These are phyloP conservation scores for Notarius quadriscutis DNA, from an alignment of 2,113 vertebrate species.

Conservation along the genomic window DNA sequence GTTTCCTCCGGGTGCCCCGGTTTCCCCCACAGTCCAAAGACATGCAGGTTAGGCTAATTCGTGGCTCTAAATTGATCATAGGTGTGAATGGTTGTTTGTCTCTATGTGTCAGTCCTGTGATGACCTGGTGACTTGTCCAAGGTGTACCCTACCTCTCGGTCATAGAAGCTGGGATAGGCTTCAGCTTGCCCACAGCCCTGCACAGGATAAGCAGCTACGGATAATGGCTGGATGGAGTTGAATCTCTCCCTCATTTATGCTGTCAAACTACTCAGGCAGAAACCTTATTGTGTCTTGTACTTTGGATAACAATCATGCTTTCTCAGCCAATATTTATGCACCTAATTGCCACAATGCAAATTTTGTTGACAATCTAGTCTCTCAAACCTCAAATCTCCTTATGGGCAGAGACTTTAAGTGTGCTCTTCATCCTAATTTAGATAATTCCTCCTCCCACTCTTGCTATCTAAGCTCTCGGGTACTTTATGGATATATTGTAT, in stretches of 20 bases:
- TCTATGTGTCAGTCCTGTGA: too few relatives aligned
- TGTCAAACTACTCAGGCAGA: neutral
- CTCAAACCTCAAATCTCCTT: neutral
- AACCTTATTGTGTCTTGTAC: neutral
- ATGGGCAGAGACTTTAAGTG: neutral
- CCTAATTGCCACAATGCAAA: constrained; percentile 23
- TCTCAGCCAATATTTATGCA: constrained; percentile 8
- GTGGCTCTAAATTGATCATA: too few relatives aligned
- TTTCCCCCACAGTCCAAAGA: too few relatives aligned
- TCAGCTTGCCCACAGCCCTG: too few relatives aligned
- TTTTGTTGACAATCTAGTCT: constrained; percentile 10
- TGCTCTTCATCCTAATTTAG: neutral
- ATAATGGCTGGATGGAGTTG: too few relatives aligned
- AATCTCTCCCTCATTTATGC: neutral
- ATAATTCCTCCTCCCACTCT: neutral
- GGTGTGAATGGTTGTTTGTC: too few relatives aligned
- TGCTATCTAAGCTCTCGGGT: neutral
- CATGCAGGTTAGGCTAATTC: too few relatives aligned
- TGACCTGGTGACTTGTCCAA: too few relatives aligned
- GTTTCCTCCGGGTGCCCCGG: too few relatives aligned
- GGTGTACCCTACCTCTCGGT: too few relatives aligned
- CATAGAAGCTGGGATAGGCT: too few relatives aligned
- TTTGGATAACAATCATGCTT: neutral
- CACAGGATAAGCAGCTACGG: too few relatives aligned
- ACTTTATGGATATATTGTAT: neutral